Percentiles rank a stretch among this genome's conserved stretches.
These are phyloP conservation scores for Mus spicilegus DNA, from an alignment of 2,113 vertebrate species.

Conservation along the genomic window DNA sequence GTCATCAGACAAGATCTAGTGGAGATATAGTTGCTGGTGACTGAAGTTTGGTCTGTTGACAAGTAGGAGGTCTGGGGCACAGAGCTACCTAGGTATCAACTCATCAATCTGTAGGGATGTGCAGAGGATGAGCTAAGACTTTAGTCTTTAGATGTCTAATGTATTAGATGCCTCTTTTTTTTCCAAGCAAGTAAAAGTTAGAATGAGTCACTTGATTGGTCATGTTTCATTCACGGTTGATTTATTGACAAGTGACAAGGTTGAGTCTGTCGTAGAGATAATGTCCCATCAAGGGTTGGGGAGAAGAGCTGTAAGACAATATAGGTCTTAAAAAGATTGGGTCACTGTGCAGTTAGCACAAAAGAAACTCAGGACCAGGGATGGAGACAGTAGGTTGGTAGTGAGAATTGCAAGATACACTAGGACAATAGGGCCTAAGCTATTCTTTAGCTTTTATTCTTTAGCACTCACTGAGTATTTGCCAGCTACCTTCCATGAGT, in stretches of 20 bases:
- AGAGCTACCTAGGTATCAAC: background rate
- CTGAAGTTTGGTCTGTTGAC: background rate
- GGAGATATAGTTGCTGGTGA: background rate
- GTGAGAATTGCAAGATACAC: background rate
- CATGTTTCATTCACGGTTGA: background rate
- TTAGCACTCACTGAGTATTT: conserved; percentile 31
- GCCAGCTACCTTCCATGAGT: background rate
- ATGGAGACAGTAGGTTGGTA: background rate
- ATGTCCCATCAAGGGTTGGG: background rate
- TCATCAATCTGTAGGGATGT: background rate
- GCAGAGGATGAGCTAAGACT: background rate
- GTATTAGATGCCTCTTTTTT: background rate
- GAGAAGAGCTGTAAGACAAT: background rate
- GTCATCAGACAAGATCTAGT: background rate
- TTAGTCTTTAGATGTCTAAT: background rate
- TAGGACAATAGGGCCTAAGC: background rate
- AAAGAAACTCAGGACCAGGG: background rate
- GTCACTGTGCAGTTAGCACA: background rate
- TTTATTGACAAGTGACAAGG: background rate
- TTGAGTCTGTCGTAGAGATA: background rate
- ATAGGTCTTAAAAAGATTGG: background rate
- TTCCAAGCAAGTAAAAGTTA: background rate
- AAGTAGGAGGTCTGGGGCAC: background rate
- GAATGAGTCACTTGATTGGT: background rate
- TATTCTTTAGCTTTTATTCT: background rate